These are phyloP conservation scores for Dolichallabes microphthalmus DNA, from an alignment of 2,113 vertebrate genomes.

Conservation along the genomic window DNA sequence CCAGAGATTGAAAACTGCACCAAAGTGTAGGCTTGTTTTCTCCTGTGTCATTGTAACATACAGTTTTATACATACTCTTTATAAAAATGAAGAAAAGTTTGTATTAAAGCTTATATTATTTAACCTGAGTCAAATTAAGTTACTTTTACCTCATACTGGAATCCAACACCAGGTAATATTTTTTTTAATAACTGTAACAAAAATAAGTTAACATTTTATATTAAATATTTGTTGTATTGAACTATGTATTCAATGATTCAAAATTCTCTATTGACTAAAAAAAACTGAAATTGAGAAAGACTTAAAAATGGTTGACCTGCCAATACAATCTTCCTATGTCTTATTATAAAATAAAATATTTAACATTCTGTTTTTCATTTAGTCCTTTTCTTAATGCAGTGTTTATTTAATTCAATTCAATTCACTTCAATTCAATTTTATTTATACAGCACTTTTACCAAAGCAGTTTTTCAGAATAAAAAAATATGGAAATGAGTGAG, in stretches of 20 bases:
- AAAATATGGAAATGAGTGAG: no score
- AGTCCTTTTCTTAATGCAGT: background rate
- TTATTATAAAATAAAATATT: conserved; percentile 1
- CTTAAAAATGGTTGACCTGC: background rate
- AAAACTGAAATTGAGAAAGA: conserved; percentile 1
- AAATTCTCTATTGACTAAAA: conserved; percentile 25
- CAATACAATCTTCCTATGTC: background rate
- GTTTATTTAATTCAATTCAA: no score
- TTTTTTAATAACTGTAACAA: background rate
- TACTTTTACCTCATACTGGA: background rate
- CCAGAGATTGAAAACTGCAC: conserved; percentile 60
- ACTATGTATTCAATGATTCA: conserved; percentile 32
- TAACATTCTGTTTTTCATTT: background rate
- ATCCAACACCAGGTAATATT: background rate
- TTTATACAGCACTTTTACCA: no score
- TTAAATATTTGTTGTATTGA: conserved; percentile 25
- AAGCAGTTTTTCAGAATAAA: no score
- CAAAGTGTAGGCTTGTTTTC: conserved; percentile 62
- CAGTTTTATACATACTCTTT: background rate
- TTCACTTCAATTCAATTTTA: no score
- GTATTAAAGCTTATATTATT: background rate
- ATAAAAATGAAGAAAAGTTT: background rate
- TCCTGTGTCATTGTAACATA: background rate
- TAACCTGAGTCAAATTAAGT: background rate
- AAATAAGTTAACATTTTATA: conserved; percentile 2